phyloP scores from a whole-genome alignment of 2,113 vertebrate genomes.

The Dendropsophus ebraccatus region DNA sequence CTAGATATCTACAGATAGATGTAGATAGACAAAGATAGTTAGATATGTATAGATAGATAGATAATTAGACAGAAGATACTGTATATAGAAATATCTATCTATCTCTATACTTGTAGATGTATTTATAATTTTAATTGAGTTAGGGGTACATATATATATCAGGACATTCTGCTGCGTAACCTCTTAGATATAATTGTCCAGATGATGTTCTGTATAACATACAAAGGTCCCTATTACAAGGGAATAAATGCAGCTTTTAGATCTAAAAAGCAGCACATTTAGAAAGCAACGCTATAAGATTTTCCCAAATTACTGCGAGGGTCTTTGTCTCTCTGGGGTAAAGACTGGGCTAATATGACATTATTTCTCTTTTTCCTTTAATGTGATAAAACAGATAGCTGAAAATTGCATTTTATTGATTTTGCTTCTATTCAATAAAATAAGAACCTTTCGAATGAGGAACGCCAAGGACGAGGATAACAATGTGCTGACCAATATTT shows the following conservation, averaged over 20 bases:
- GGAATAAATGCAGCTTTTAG: not conserved
- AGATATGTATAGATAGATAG: too few relatives aligned
- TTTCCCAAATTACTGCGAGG: slow-evolving; percentile 30
- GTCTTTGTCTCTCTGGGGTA: slow-evolving; percentile 51
- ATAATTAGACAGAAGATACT: too few relatives aligned
- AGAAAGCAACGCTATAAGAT: slow-evolving; percentile 3
- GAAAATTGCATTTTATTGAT: slow-evolving; percentile 61
- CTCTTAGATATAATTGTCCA: not conserved
- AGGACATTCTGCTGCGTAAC: not conserved
- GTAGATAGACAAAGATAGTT: too few relatives aligned
- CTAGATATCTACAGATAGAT: too few relatives aligned
- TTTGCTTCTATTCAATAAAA: slow-evolving; percentile 58
- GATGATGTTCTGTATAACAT: not conserved
- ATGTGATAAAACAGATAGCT: slow-evolving; percentile 59
- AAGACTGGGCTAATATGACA: slow-evolving; percentile 56
- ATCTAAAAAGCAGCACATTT: slow-evolving; percentile 7
- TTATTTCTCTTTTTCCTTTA: slow-evolving; percentile 54
- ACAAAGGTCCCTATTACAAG: not conserved
- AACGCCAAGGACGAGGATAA: slow-evolving; percentile 36
- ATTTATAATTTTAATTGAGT: too few relatives aligned
- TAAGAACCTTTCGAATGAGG: slow-evolving; percentile 52
- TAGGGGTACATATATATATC: not conserved
- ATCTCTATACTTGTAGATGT: too few relatives aligned
- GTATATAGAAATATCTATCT: too few relatives aligned
- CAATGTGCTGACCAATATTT: slow-evolving; percentile 56